Conservation (phyloP, 2,888 invertebrate species). For the Neoscelio sp. region DNA sequence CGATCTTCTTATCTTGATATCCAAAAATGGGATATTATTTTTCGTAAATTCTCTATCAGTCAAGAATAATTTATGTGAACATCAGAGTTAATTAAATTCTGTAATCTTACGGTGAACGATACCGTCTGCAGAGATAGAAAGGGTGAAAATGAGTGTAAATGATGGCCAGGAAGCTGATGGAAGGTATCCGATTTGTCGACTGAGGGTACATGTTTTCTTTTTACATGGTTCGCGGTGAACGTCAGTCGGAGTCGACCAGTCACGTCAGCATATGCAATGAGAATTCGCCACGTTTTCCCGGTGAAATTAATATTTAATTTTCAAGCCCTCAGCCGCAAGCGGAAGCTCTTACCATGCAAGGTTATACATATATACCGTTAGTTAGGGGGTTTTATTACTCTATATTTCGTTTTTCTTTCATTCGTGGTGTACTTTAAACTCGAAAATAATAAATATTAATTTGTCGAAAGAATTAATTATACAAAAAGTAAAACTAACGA, state of each 20-base stretch:
- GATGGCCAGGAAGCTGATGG: conserved; percentile 52
- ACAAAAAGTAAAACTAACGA: too few species aligned
- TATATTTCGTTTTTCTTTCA: background rate
- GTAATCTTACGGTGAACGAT: conserved; percentile 74
- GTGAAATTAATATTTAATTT: conserved; percentile 81
- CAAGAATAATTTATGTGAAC: conserved; percentile 72
- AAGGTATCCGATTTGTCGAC: conserved; percentile 55
- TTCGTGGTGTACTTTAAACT: background rate
- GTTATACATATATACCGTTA: conserved; percentile 48
- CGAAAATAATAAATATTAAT: conserved; percentile 11
- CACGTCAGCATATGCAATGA: conserved; percentile 74
- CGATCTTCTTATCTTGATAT: conserved; percentile 29
- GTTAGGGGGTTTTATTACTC: conserved; percentile 70
- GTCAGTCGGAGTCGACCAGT: conserved; percentile 57
- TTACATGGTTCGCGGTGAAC: conserved; percentile 42
- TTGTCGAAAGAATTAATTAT: background rate
- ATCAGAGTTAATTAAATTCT: conserved; percentile 77
- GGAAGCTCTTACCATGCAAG: conserved; percentile 72
- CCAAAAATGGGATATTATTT: conserved; percentile 42
- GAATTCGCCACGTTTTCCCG: conserved; percentile 71
- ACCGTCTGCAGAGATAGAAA: conserved; percentile 52
- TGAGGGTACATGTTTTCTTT: conserved; percentile 41
- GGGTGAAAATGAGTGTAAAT: conserved; percentile 33
- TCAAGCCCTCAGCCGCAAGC: conserved; percentile 75
- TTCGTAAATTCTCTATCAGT: conserved; percentile 38